These are phyloP conservation scores for Atta texana DNA, from an alignment of 1,140 invertebrate genomes.

Conservation along the genomic window DNA sequence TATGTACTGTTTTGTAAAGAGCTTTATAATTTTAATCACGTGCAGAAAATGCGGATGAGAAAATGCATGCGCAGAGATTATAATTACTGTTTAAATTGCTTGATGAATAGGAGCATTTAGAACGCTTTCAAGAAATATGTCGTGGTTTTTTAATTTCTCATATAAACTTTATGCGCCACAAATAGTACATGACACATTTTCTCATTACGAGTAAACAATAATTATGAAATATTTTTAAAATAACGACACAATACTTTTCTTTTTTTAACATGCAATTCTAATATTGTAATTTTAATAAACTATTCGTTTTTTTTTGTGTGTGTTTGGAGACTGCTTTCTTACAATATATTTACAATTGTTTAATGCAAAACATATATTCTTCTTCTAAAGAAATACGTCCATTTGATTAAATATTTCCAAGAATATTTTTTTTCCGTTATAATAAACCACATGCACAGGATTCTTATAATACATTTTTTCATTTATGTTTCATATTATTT, in stretches of 20 bases:
- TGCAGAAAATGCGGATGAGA: not conserved
- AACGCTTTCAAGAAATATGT: slow-evolving; percentile 42
- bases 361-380: not conserved
- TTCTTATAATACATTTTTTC: not conserved
- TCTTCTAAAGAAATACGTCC: not conserved
- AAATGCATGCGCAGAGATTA: slow-evolving; percentile 36
- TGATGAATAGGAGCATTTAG: slow-evolving; percentile 45
- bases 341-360: slow-evolving; percentile 7
- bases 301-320: not conserved
- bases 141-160: slow-evolving; percentile 54
- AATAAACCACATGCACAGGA: not conserved
- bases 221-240: slow-evolving; percentile 25
- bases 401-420: not conserved
- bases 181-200: slow-evolving; percentile 18
- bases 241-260: not conserved
- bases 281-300: slow-evolving; percentile 13
- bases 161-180: slow-evolving; percentile 31
- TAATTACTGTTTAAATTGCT: slow-evolving; percentile 56
- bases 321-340: not conserved
- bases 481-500: not conserved
- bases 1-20: not conserved
- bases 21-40: slow-evolving; percentile 44
- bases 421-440: not conserved
- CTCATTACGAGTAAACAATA: slow-evolving; percentile 42
- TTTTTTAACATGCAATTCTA: slow-evolving; percentile 16